Percentiles rank a stretch among this genome's conserved stretches.
Conservation (phyloP, 2,888 invertebrate genomes). For the Harpalus rubripes region DNA sequence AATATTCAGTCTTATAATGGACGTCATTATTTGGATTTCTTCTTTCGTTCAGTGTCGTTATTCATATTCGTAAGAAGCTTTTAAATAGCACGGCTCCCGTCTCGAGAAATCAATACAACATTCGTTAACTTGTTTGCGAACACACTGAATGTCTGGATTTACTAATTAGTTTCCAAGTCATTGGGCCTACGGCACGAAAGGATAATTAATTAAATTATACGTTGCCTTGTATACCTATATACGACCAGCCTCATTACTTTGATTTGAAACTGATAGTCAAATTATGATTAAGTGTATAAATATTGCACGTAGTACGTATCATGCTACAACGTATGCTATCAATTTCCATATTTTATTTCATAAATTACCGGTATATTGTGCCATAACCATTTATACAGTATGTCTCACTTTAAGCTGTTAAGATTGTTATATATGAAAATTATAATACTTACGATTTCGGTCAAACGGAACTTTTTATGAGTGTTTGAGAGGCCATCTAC, state of each 20-base stretch:
- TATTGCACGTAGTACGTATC: too few species aligned
- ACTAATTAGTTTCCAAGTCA: constrained; percentile 30
- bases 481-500: too few species aligned
- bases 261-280: neutral
- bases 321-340: too few species aligned
- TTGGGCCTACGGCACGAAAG: neutral
- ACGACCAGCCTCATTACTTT: neutral
- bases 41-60: constrained; percentile 33
- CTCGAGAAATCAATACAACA: constrained; percentile 30
- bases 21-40: constrained; percentile 42
- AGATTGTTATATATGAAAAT: too few species aligned
- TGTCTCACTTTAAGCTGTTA: too few species aligned
- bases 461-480: too few species aligned
- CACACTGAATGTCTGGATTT: constrained; percentile 12
- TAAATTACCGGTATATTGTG: too few species aligned
- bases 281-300: too few species aligned
- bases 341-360: too few species aligned
- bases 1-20: constrained; percentile 32
- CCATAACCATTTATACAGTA: too few species aligned
- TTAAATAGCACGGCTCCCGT: neutral
- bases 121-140: constrained; percentile 24
- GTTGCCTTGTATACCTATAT: neutral
- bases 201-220: constrained; percentile 31
- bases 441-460: too few species aligned
- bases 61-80: constrained; percentile 46